Percentiles rank a stretch among this genome's conserved stretches.
Conservation (phyloP, 2,888 invertebrate species). For the Diarsia dahlii region DNA sequence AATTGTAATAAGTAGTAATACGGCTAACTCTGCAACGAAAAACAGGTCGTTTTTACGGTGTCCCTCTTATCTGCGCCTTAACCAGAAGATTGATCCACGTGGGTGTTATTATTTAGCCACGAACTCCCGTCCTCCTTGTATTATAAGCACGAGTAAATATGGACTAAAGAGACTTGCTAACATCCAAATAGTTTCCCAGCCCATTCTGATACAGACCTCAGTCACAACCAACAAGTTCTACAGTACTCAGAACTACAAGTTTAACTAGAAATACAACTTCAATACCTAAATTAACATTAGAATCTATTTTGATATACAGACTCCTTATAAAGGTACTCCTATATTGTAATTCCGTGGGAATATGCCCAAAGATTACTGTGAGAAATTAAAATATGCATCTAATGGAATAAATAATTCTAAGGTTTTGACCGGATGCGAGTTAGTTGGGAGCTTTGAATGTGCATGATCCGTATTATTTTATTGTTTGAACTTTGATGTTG, state of each 20-base stretch:
- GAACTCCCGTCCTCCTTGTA: no score
- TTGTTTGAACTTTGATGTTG: constrained; percentile 2
- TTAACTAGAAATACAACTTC: neutral
- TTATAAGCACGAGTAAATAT: no score
- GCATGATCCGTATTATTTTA: constrained; percentile 30
- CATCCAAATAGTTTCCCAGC: neutral
- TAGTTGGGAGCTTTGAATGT: neutral
- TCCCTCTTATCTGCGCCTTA: no score
- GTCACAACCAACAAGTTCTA: constrained; percentile 14
- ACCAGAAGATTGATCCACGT: no score
- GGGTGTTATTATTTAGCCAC: no score
- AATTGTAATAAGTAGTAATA: no score
- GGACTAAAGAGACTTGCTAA: neutral
- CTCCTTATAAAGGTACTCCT: neutral
- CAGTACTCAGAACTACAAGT: neutral
- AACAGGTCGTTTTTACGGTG: no score
- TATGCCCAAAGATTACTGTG: constrained; percentile 14
- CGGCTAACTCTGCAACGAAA: no score
- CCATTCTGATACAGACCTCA: neutral
- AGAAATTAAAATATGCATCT: constrained; percentile 39
- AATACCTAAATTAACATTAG: constrained; percentile 8
- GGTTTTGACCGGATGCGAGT: constrained; percentile 21
- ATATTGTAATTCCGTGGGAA: constrained; percentile 42
- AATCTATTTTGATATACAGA: constrained; percentile 28
- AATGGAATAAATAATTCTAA: constrained; percentile 36